Conservation (phyloP, 1,140 invertebrate genomes). For the Drosophila gunungcola region DNA sequence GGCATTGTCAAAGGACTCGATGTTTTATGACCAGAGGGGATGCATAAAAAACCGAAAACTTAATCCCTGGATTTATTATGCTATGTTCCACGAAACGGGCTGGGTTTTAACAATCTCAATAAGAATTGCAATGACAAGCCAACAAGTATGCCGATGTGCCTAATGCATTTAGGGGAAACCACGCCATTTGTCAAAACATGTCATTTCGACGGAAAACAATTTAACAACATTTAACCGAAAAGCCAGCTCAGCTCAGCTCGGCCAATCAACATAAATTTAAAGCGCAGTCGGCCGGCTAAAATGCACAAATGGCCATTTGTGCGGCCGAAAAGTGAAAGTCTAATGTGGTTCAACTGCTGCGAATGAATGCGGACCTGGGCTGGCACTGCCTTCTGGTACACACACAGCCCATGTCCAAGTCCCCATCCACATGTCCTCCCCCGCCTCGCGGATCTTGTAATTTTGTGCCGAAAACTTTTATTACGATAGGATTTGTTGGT, state of each 20-base stretch:
- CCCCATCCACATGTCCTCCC: slow-evolving; percentile 47
- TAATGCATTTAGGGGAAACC: slow-evolving; percentile 26
- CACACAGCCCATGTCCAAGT: slow-evolving; percentile 28
- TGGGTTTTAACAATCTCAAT: slow-evolving; percentile 2
- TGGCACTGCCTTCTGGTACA: slow-evolving; percentile 46
- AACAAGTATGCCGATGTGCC: slow-evolving; percentile 22
- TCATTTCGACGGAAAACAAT: slow-evolving; percentile 72
- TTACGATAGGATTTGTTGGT: slow-evolving; percentile 72
- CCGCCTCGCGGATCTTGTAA: slow-evolving; percentile 58
- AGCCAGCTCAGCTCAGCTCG: slow-evolving; percentile 64
- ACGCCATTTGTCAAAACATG: slow-evolving; percentile 76
- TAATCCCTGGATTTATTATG: slow-evolving; percentile 39
- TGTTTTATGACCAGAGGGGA: slow-evolving; percentile 48
- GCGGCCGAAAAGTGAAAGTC: slow-evolving; percentile 75
- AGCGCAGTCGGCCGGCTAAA: slow-evolving; percentile 65
- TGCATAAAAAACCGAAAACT: slow-evolving; percentile 36
- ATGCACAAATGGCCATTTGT: slow-evolving; percentile 76
- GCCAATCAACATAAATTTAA: slow-evolving; percentile 82
- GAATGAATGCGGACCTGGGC: slow-evolving; percentile 17
- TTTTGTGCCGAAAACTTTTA: slow-evolving; percentile 76
- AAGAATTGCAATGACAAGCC: slow-evolving; percentile 26
- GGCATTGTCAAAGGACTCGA: slow-evolving; percentile 59
- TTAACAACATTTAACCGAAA: slow-evolving; percentile 69
- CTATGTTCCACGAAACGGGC: neutral
- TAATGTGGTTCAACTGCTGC: slow-evolving; percentile 61